Conservation (phyloP, 1,140 invertebrate species). For the Drosophila aff. region DNA sequence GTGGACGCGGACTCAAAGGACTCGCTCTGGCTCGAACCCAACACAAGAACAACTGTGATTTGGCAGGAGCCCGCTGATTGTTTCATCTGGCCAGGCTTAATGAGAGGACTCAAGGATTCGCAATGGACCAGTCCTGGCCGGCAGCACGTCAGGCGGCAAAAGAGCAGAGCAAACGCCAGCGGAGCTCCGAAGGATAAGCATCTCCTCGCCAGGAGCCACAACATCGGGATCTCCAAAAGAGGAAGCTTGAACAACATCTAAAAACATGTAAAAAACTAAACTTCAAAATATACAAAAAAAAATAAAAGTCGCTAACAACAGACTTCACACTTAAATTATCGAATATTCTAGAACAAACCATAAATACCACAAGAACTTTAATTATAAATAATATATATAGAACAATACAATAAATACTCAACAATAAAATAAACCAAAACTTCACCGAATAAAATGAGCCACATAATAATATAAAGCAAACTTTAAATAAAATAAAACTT, state of each 20-base stretch:
- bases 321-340: too few species aligned
- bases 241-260: constrained; percentile 7
- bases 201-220: constrained; percentile 17
- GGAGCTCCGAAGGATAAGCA: constrained; percentile 71
- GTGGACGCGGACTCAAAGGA: constrained; percentile 28
- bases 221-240: constrained; percentile 18
- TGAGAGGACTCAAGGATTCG: constrained; percentile 36
- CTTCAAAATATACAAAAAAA: background rate
- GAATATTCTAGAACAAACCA: constrained; percentile 10
- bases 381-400: constrained; percentile 6
- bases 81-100: constrained; percentile 63
- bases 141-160: constrained; percentile 25
- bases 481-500: background rate
- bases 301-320: background rate
- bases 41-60: constrained; percentile 34
- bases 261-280: constrained; percentile 17
- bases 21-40: constrained; percentile 53
- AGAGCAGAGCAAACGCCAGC: constrained; percentile 52
- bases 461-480: background rate
- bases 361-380: background rate
- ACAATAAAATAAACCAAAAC: background rate
- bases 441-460: background rate
- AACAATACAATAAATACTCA: background rate
- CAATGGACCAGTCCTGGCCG: constrained; percentile 30
- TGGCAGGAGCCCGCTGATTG: constrained; percentile 49